Evolutionary conservation across 92 coral and sea anemone species (phyloP).

Genomic region (Umimayanthus kanabou): DNA sequence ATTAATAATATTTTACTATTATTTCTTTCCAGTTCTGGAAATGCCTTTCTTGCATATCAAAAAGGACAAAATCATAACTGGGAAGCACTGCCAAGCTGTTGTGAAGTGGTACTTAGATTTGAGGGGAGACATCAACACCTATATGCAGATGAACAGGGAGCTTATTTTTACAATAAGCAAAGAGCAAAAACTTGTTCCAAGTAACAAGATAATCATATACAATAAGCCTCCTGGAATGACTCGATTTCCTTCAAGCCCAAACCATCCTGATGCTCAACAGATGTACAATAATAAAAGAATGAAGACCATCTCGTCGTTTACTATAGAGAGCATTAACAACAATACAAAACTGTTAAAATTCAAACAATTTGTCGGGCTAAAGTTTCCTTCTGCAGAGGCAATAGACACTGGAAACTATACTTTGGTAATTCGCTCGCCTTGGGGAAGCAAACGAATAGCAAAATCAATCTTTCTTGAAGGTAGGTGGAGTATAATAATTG

Average conservation of each 20-base stretch:
- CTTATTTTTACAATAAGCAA: constrained; percentile 7
- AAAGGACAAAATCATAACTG: not conserved
- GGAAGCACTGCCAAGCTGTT: not conserved
- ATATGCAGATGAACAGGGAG: constrained; percentile 14
- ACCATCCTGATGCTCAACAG: not conserved
- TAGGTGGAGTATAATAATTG: not conserved
- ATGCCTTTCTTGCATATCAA: constrained; percentile 11
- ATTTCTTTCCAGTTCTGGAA: constrained; percentile 6
- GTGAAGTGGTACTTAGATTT: not conserved
- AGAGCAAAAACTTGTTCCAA: not conserved
- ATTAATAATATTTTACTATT: not conserved
- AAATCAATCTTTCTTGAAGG: constrained; percentile 12
- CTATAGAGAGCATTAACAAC: not conserved
- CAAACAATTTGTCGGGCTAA: constrained; percentile 1
- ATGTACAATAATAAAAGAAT: not conserved
- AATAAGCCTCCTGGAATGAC: constrained; percentile 8
- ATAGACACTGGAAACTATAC: constrained; percentile 8
- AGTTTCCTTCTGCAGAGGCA: constrained; percentile 2
- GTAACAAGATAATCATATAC: not conserved
- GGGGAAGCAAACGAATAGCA: constrained; percentile 10
- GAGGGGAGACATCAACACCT: constrained; percentile 10
- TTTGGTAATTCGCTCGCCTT: not conserved
- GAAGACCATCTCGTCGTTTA: constrained; percentile 10
- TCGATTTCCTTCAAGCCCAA: constrained; percentile 22
- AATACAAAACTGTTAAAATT: not conserved